Evolutionary conservation across 1,140 invertebrate species (phyloP).

Genomic region (Drosophila ambigua): DNA sequence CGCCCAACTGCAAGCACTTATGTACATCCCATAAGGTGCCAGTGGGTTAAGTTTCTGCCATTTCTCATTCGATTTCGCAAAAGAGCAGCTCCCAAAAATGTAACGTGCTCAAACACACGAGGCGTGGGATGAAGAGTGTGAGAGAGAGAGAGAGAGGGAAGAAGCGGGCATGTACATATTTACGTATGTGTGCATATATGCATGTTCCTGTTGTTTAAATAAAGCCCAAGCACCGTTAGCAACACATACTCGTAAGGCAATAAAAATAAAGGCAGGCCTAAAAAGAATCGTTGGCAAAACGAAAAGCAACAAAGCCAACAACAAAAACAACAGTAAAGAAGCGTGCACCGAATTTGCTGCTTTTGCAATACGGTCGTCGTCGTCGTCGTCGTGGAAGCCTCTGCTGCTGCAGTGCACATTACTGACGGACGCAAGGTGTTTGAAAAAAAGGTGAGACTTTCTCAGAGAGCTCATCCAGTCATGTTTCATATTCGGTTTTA

Average conservation of each 20-base stretch:
- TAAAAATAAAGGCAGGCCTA: constrained; percentile 56
- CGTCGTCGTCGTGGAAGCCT: neutral
- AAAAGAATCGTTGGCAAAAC: constrained; percentile 41
- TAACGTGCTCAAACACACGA: constrained; percentile 64
- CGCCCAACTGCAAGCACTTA: neutral
- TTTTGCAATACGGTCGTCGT: constrained; percentile 34
- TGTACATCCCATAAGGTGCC: neutral
- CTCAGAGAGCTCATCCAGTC: no score
- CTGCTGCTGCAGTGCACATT: constrained; percentile 38
- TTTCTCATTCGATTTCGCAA: constrained; percentile 66
- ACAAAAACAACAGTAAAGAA: constrained; percentile 40
- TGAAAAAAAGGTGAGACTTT: no score
- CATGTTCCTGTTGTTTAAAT: constrained; percentile 34
- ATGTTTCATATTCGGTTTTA: no score
- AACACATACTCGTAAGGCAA: constrained; percentile 55
- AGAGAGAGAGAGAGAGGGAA: no score
- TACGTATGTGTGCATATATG: neutral
- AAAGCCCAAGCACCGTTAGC: constrained; percentile 74
- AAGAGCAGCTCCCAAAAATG: constrained; percentile 61
- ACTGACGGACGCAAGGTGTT: constrained; percentile 21
- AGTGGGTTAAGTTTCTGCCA: constrained; percentile 64
- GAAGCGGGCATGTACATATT: neutral
- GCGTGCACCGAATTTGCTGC: constrained; percentile 29
- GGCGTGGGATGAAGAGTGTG: constrained; percentile 14
- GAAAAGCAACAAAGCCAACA: constrained; percentile 6